phyloP scores from a whole-genome alignment of 2,113 vertebrate genomes.

The Octodon degus region DNA sequence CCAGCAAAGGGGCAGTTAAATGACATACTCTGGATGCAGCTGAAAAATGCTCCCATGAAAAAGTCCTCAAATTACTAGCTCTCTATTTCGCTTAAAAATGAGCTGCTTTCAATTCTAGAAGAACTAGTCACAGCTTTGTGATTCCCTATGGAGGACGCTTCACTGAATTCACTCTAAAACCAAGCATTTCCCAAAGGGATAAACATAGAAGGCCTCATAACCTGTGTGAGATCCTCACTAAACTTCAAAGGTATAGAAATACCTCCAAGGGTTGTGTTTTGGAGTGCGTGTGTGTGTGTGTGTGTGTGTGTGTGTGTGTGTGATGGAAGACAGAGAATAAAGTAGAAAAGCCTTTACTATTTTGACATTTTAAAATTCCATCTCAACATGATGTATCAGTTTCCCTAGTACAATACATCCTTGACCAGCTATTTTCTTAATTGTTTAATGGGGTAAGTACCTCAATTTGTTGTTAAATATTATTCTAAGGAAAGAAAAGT shows the following conservation, averaged over 20 bases:
- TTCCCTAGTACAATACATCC: slow-evolving; percentile 15
- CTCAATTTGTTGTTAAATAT: slow-evolving; percentile 20
- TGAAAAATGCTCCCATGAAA: background rate
- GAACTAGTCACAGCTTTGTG: slow-evolving; percentile 54
- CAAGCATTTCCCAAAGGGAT: slow-evolving; percentile 71
- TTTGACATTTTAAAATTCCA: slow-evolving; percentile 1
- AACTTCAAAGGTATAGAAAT: slow-evolving; percentile 71
- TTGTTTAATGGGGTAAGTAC: background rate
- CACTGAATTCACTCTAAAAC: slow-evolving; percentile 59
- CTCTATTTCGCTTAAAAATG: slow-evolving; percentile 3
- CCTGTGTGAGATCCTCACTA: slow-evolving; percentile 40
- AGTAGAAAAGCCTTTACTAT: slow-evolving; percentile 33
- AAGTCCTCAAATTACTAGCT: background rate
- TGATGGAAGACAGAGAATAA: slow-evolving; percentile 53
- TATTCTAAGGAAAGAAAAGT: background rate
- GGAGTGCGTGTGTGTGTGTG: background rate
- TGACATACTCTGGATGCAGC: background rate
- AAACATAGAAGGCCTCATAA: slow-evolving; percentile 64
- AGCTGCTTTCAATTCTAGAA: slow-evolving; percentile 36
- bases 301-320: background rate
- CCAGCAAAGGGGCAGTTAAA: background rate
- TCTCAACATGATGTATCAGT: background rate
- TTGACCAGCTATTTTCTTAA: background rate
- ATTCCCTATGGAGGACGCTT: slow-evolving; percentile 55
- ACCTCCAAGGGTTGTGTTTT: slow-evolving; percentile 47